phyloP scores from a whole-genome alignment of 1,140 invertebrate genomes.

The Zaprionus vittiger region DNA sequence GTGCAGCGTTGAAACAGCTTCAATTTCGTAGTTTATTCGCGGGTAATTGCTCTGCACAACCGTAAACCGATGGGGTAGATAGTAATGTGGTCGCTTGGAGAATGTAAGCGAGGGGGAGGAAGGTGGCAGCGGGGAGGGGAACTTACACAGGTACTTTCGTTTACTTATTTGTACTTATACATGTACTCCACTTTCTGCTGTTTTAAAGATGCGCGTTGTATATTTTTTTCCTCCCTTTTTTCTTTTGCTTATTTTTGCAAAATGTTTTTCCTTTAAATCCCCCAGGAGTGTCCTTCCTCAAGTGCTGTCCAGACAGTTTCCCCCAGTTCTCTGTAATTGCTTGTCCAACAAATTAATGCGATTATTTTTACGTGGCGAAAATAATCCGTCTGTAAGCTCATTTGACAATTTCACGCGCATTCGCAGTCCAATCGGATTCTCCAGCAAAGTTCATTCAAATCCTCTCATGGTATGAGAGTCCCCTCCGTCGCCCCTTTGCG shows the following conservation, averaged over 20 bases:
- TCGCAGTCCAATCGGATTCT: conserved; percentile 39
- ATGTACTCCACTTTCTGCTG: conserved; percentile 4
- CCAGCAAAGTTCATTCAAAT: conserved; percentile 28
- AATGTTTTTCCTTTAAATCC: conserved; percentile 30
- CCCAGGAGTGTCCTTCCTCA: background rate
- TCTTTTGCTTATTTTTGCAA: conserved; percentile 21
- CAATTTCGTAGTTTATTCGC: conserved; percentile 45
- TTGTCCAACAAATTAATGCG: conserved; percentile 69
- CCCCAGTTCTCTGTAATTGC: conserved; percentile 54
- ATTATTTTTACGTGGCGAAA: conserved; percentile 69
- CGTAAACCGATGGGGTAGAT: conserved; percentile 18
- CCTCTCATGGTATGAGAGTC: background rate
- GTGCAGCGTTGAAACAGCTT: conserved; percentile 39
- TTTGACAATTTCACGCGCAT: conserved; percentile 65
- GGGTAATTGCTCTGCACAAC: conserved; percentile 45
- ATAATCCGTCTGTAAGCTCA: conserved; percentile 63
- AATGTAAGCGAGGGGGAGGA: no score
- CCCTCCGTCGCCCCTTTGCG: background rate
- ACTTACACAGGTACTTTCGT: background rate
- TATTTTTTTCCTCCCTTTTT: conserved; percentile 10
- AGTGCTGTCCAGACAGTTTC: conserved; percentile 26
- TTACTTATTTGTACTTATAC: conserved; percentile 2
- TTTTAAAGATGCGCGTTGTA: background rate
- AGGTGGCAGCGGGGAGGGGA: background rate
- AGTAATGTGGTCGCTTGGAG: conserved; percentile 6